Conservation (phyloP, 2,888 invertebrate species). For the Venustoraphidia nigricollis region DNA sequence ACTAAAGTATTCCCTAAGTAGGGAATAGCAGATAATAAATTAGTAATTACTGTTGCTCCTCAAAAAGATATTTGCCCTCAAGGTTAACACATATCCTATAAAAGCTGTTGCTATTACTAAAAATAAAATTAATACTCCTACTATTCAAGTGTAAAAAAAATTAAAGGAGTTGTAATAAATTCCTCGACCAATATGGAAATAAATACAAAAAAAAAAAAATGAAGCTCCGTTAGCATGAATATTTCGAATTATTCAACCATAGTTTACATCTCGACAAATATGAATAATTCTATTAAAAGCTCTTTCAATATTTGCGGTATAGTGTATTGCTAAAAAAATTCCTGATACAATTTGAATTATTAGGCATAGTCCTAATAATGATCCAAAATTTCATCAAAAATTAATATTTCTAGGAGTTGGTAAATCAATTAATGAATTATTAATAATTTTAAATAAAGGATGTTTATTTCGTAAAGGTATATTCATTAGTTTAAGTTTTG, state of each 20-base stretch:
- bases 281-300: constrained; percentile 52
- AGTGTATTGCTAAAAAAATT: constrained; percentile 54
- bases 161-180: constrained; percentile 33
- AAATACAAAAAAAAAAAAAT: constrained; percentile 55
- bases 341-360: constrained; percentile 51
- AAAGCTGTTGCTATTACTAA: constrained; percentile 56
- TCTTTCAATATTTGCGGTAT: constrained; percentile 41
- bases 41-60: constrained; percentile 67
- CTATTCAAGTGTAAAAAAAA: constrained; percentile 40
- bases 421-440: constrained; percentile 39
- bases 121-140: constrained; percentile 50
- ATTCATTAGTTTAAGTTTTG: constrained; percentile 29
- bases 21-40: constrained; percentile 53
- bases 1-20: constrained; percentile 47
- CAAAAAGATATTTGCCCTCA: constrained; percentile 74
- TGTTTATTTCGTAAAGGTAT: constrained; percentile 30
- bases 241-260: constrained; percentile 49
- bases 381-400: constrained; percentile 53
- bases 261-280: constrained; percentile 54
- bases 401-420: constrained; percentile 46
- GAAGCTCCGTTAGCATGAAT: constrained; percentile 58
- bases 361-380: constrained; percentile 44
- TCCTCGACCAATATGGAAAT: constrained; percentile 51
- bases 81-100: constrained; percentile 60
- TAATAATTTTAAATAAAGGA: constrained; percentile 39